Percentiles rank a stretch among this genome's conserved stretches.
These are phyloP conservation scores for Trichomycterus rosablanca DNA, from an alignment of 2,113 vertebrate genomes.

Conservation along the genomic window DNA sequence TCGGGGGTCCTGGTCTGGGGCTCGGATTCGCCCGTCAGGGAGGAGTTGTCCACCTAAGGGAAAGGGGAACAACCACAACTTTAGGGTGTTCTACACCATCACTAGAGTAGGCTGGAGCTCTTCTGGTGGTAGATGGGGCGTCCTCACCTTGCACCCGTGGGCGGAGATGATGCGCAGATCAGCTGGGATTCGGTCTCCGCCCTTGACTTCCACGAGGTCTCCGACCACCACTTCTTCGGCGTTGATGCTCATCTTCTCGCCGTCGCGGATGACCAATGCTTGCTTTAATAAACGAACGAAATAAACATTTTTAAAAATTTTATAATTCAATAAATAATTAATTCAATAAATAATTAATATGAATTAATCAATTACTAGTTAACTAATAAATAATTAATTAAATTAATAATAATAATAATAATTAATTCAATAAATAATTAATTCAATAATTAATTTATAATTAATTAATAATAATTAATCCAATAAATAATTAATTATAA, in stretches of 20 bases:
- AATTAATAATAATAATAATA: too few relatives aligned
- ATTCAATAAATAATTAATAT: background rate
- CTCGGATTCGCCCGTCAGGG: constrained; percentile 89
- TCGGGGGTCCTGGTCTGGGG: constrained; percentile 89
- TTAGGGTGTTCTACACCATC: background rate
- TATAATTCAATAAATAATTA: background rate
- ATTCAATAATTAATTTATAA: too few relatives aligned
- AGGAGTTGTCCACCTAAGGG: constrained; percentile 88
- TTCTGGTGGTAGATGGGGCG: too few relatives aligned
- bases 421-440: too few relatives aligned
- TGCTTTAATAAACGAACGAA: constrained; percentile 64
- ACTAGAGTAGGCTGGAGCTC: too few relatives aligned
- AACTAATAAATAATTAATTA: too few relatives aligned
- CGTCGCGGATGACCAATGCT: constrained; percentile 92
- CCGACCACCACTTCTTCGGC: constrained; percentile 88
- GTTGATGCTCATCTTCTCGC: constrained; percentile 89
- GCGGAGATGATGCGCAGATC: constrained; percentile 93
- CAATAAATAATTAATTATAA: too few relatives aligned
- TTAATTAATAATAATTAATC: too few relatives aligned
- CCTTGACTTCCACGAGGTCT: constrained; percentile 94
- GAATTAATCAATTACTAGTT: too few relatives aligned
- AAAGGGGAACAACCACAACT: background rate
- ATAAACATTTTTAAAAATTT: background rate
- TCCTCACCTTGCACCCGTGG: constrained; percentile 87
- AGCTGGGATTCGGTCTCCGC: constrained; percentile 91